Conservation (phyloP, 2,888 invertebrate genomes). For the Digitonthophagus gazella region DNA sequence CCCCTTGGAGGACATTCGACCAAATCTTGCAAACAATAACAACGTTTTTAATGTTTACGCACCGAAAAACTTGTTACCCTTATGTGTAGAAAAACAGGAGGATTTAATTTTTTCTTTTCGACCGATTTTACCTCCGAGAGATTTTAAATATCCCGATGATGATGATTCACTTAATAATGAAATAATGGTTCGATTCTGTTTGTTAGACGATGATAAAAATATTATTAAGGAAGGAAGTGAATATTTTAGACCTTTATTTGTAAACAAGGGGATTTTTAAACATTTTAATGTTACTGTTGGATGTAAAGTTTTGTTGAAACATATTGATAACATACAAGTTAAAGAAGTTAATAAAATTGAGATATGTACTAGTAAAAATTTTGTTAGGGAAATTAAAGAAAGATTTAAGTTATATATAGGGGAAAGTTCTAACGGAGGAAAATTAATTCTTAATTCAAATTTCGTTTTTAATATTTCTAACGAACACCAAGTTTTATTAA, state of each 20-base stretch:
- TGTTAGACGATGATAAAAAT: conserved; percentile 17
- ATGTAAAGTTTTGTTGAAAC: conserved; percentile 56
- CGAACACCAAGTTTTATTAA: conserved; percentile 38
- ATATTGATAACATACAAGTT: conserved; percentile 42
- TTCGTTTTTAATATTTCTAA: conserved; percentile 53
- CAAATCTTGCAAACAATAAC: conserved; percentile 23
- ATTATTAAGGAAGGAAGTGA: neutral
- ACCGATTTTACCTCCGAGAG: conserved; percentile 34
- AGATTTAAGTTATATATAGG: conserved; percentile 57
- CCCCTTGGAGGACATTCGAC: conserved; percentile 24
- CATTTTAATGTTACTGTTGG: conserved; percentile 59
- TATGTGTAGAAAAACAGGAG: conserved; percentile 27
- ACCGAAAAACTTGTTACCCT: conserved; percentile 38
- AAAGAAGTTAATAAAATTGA: conserved; percentile 55
- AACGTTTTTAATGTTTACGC: conserved; percentile 48
- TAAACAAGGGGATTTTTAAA: conserved; percentile 56
- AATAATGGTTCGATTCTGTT: conserved; percentile 25
- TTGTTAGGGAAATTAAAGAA: conserved; percentile 47
- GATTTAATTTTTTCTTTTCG: conserved; percentile 33
- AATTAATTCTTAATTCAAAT: conserved; percentile 58
- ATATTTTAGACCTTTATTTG: conserved; percentile 49
- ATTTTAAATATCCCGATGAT: conserved; percentile 26
- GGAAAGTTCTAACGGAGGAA: conserved; percentile 52
- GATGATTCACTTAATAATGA: conserved; percentile 1
- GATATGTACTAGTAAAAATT: conserved; percentile 39